Percentiles rank a stretch among this genome's conserved stretches.
Conservation (phyloP, 1,140 invertebrate genomes). For the Brachionus calyciflorus region DNA sequence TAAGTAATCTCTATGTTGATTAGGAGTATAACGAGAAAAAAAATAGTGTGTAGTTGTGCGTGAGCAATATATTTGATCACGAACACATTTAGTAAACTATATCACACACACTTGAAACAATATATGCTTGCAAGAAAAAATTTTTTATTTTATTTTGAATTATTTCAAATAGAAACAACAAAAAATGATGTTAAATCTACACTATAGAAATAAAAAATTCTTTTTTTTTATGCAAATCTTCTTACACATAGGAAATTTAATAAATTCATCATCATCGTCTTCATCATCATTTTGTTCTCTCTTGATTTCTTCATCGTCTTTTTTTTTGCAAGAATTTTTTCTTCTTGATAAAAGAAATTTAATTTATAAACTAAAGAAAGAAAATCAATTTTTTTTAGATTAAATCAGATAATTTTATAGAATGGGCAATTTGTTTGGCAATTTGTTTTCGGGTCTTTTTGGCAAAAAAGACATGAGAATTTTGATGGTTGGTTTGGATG, state of each 20-base stretch:
- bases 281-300: background rate
- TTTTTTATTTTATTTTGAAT: background rate
- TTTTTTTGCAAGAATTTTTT: background rate
- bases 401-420: background rate
- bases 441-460: conserved; percentile 63
- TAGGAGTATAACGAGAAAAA: background rate
- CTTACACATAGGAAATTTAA: background rate
- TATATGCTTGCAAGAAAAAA: conserved; percentile 4
- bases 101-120: background rate
- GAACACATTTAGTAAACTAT: conserved; percentile 16
- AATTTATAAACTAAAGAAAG: background rate
- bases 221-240: conserved; percentile 12
- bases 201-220: background rate
- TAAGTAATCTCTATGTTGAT: background rate
- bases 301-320: background rate
- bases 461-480: conserved; percentile 98
- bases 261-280: conserved; percentile 33
- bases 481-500: conserved; percentile 94
- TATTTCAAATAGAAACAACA: background rate
- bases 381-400: conserved; percentile 6
- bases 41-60: background rate
- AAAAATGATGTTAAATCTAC: conserved; percentile 20
- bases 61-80: conserved; percentile 22
- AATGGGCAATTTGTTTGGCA: conserved; percentile 47
- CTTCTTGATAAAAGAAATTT: background rate